These are phyloP conservation scores for Campylomormyrus tamandua DNA, from an alignment of 2,113 vertebrate species.

Conservation along the genomic window DNA sequence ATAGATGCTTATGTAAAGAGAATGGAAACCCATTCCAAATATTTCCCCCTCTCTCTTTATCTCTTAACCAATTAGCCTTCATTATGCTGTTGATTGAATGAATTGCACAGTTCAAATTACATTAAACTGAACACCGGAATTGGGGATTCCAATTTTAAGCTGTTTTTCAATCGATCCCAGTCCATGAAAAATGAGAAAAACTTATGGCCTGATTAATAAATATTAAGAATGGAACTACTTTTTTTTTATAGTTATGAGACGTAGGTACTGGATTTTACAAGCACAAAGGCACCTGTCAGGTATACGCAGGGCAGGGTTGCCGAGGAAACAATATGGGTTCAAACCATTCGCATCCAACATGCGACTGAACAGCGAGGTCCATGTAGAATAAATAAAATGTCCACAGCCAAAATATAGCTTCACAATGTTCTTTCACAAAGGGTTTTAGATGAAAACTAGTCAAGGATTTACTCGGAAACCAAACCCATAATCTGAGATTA, in stretches of 20 bases:
- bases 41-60: not conserved
- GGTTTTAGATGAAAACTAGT: not conserved
- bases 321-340: not conserved
- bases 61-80: not conserved
- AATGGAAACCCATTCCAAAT: not conserved
- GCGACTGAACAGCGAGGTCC: not conserved
- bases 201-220: not conserved
- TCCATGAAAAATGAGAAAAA: not conserved
- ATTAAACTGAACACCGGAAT: not conserved
- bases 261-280: not conserved
- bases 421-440: not conserved
- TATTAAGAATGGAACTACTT: not conserved
- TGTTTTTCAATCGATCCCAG: not conserved
- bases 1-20: not conserved
- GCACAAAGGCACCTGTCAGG: not conserved
- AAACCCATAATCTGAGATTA: not conserved
- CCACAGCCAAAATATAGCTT: not conserved
- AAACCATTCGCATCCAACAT: not conserved
- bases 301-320: not conserved
- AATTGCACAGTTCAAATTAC: constrained; percentile 1
- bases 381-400: not conserved
- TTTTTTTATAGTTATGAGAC: not conserved
- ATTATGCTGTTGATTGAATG: not conserved
- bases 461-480: not conserved
- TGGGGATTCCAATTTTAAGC: not conserved